Percentiles rank a stretch among this genome's conserved stretches.
These are phyloP conservation scores for Microctonus aethiopoides DNA, from an alignment of 2,888 invertebrate species.

Conservation along the genomic window DNA sequence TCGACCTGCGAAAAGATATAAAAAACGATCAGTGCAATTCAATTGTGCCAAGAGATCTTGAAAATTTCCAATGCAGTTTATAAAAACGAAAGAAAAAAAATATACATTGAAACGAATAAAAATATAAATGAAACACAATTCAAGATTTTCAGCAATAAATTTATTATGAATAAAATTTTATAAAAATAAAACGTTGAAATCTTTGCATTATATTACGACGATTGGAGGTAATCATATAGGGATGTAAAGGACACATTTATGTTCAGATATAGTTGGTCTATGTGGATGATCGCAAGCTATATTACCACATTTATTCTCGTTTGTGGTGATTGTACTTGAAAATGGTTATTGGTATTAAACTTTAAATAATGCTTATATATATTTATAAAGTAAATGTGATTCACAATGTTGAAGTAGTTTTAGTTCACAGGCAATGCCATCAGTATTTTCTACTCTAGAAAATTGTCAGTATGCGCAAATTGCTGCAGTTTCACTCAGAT, in stretches of 20 bases:
- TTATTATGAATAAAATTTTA: too few relatives aligned
- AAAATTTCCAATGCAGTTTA: not conserved
- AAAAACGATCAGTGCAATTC: not conserved
- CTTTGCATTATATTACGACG: not conserved
- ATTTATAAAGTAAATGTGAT: not conserved
- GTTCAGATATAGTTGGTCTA: not conserved
- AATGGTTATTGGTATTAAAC: not conserved
- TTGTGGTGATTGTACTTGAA: constrained; percentile 1
- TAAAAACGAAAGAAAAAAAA: not conserved
- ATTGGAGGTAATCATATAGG: not conserved
- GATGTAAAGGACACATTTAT: not conserved
- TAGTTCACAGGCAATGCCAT: not conserved
- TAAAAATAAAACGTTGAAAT: not conserved
- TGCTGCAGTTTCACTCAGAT: not conserved
- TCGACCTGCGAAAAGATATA: not conserved
- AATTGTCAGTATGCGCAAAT: not conserved
- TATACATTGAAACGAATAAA: not conserved
- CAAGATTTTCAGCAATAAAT: not conserved
- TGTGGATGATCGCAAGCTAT: constrained; percentile 5
- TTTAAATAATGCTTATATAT: not conserved
- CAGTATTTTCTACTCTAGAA: not conserved
- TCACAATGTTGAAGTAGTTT: not conserved
- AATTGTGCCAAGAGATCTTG: not conserved
- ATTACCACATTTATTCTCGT: not conserved
- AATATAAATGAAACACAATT: not conserved